phyloP scores from a whole-genome alignment of 2,113 vertebrate species.

The Circaetus gallicus region DNA sequence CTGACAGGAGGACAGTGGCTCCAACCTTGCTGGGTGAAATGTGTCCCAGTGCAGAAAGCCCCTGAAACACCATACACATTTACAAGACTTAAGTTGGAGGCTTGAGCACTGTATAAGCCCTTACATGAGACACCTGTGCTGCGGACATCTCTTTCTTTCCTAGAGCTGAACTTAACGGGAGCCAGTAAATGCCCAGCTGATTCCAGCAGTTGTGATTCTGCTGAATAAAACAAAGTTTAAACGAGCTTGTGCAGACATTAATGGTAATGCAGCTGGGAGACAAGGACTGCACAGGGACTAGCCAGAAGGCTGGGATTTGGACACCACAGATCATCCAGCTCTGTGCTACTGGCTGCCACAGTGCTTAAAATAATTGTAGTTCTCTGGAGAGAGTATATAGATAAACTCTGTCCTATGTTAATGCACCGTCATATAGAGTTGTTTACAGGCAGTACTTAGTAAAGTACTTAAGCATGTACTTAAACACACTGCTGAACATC shows the following conservation, averaged over 20 bases:
- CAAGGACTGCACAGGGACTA: neutral
- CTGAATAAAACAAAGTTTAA: slow-evolving; percentile 39
- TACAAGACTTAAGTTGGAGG: neutral
- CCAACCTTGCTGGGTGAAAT: neutral
- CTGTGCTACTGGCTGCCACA: neutral
- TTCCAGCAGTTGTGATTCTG: neutral
- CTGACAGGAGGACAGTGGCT: neutral
- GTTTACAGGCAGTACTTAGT: slow-evolving; percentile 40
- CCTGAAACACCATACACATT: neutral
- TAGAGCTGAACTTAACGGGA: neutral
- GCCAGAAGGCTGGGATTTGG: neutral
- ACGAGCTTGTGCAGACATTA: neutral
- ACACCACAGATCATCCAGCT: neutral
- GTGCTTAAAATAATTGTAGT: neutral
- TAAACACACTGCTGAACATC: slow-evolving; percentile 56
- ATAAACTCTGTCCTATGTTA: slow-evolving; percentile 9
- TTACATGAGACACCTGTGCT: neutral
- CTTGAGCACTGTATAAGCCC: neutral
- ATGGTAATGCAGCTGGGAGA: neutral
- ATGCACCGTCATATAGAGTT: slow-evolving; percentile 7
- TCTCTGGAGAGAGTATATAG: neutral
- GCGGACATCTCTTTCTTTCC: neutral
- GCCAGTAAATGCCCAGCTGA: neutral
- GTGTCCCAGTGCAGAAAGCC: neutral
- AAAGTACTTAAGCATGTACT: slow-evolving; percentile 48